Evolutionary conservation across 2,797 vertebrate species (phyloP), one percentile per base, ranked within the genome.

Genomic region (Oryzias sinensis): DNA sequence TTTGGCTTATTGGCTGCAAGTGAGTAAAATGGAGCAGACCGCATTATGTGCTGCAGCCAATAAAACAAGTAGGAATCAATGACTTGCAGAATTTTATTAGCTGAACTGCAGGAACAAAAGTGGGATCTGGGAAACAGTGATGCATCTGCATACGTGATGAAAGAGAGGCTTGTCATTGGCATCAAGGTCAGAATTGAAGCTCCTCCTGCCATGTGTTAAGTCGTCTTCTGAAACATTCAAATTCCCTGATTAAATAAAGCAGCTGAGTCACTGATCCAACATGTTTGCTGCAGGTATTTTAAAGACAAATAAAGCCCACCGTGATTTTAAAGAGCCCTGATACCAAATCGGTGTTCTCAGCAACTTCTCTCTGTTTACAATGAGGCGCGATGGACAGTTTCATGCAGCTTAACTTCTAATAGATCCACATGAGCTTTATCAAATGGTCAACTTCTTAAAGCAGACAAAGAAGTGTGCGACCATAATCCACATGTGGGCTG

Each of bases 1-100:
- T 56, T 59, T 14, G 25, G 58, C 50, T 58, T 63, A 54, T 5
- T 57, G 43, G 43, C 63, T 40, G 40, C n/a, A 15, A 59, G 58
- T 56, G 67, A 69, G 58, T 54, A 49, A 45, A 73, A 70, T 29
- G 18, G 27, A 69, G 56, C 37, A 4, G 52, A 25, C 14, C 49
- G 33, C 14, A 17, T 60, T 60, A 20, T 57, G 47, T 24, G 63
- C 50, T 54, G 53, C 52, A 61, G 65, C 53, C 64, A 74, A 72
- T 80, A 65, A 71, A 72, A 77, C 46, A 53, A 63, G 49, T 56
- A 24, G 51, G 53, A 56, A 63, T 73, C 78, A 72, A 72, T 80
- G 55, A 69, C 61, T 71, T 65, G 54, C 60, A 51, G 16, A 54
- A 56, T 68, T 72, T 75, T 75, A 82, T 52, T 80, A 69, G 71